Percentiles rank a stretch among this genome's conserved stretches.
Evolutionary conservation across 37 sponge, comb jelly and placozoan species (phyloP).

Genomic region (Theonella swinhoei): DNA sequence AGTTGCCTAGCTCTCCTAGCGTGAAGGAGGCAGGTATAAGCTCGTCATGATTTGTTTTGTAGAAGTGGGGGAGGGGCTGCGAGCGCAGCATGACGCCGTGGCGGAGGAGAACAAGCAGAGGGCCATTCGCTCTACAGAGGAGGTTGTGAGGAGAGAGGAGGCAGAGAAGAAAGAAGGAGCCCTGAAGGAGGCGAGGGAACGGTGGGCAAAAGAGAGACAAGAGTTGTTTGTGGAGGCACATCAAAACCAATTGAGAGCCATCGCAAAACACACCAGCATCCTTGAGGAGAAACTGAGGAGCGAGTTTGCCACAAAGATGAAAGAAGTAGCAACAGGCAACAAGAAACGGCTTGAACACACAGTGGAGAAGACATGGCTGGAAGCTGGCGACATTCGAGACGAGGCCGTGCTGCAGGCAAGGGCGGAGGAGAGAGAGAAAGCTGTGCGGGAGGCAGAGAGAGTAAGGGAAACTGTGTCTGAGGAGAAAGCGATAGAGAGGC

Average conservation of each 20-base stretch:
- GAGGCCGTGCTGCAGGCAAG: conserved; percentile 37
- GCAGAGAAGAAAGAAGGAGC: not conserved
- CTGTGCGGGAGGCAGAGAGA: conserved; percentile 30
- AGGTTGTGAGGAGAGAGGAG: conserved; percentile 69
- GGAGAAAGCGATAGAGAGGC: conserved; percentile 1
- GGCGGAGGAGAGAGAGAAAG: conserved; percentile 43
- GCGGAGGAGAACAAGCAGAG: conserved; percentile 49
- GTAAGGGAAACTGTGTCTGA: conserved; percentile 16
- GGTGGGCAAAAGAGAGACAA: conserved; percentile 53
- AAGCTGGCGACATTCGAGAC: conserved; percentile 42
- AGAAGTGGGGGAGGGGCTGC: conserved; percentile 58
- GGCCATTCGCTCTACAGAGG: conserved; percentile 59
- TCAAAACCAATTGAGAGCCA: conserved; percentile 21
- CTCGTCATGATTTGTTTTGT: not conserved
- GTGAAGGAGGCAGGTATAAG: not conserved
- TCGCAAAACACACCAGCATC: conserved; percentile 21
- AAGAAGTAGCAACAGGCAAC: not conserved
- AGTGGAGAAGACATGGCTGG: conserved; percentile 28
- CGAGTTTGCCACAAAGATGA: conserved; percentile 25
- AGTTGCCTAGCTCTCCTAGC: not conserved
- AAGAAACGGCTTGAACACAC: conserved; percentile 15
- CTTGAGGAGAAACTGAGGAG: conserved; percentile 46
- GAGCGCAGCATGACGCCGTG: conserved; percentile 7
- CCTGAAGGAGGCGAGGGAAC: conserved; percentile 12
- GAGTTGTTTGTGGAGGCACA: conserved; percentile 41